phyloP scores from a whole-genome alignment of 2,888 invertebrate species.

The Plusia festucae region DNA sequence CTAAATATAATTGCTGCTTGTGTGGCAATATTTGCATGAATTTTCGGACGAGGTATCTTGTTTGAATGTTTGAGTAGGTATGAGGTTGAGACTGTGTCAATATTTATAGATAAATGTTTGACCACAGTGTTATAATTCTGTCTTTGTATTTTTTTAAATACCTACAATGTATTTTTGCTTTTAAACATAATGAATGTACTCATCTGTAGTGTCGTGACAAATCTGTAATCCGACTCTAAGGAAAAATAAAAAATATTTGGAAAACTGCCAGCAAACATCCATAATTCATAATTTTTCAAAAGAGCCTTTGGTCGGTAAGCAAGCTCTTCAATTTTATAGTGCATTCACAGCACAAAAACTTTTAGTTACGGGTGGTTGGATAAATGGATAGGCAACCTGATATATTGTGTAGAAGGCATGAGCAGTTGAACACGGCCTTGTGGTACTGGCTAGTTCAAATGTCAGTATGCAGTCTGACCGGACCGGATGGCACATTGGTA shows the following conservation, averaged over 20 bases:
- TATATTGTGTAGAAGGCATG: constrained; percentile 60
- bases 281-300: constrained; percentile 45
- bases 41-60: constrained; percentile 44
- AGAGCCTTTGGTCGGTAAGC: constrained; percentile 27
- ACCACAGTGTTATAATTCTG: background rate
- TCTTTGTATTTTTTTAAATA: background rate
- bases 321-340: constrained; percentile 44
- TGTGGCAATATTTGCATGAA: constrained; percentile 44
- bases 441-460: constrained; percentile 66
- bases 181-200: background rate
- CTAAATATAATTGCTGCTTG: constrained; percentile 55
- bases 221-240: constrained; percentile 21
- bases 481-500: constrained; percentile 21
- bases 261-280: constrained; percentile 38
- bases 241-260: constrained; percentile 37
- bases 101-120: background rate
- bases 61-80: constrained; percentile 32
- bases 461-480: constrained; percentile 55
- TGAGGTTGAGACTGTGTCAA: background rate
- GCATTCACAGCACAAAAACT: constrained; percentile 32
- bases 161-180: background rate
- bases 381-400: constrained; percentile 39
- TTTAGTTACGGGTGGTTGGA: constrained; percentile 33
- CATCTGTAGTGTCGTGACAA: constrained; percentile 27
- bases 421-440: constrained; percentile 65